These are phyloP conservation scores for Puma concolor DNA, from an alignment of 2,113 vertebrate species.

Conservation along the genomic window DNA sequence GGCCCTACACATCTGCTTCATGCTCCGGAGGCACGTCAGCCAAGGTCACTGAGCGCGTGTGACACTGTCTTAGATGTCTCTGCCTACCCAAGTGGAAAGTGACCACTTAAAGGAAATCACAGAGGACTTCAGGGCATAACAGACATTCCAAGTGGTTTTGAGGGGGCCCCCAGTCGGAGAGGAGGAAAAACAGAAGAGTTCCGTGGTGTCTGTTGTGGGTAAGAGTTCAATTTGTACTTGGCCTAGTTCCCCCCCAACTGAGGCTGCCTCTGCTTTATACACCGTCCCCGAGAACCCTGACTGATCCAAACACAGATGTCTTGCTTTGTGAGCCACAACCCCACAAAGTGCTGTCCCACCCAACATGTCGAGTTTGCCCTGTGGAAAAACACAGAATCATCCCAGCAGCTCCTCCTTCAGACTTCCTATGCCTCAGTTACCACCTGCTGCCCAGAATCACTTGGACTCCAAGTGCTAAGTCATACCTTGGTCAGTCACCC, in stretches of 20 bases:
- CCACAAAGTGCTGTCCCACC: no score
- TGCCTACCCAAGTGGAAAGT: neutral
- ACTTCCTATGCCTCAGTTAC: no score
- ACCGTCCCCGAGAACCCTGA: neutral
- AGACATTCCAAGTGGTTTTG: neutral
- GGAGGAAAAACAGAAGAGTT: no score
- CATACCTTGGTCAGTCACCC: no score
- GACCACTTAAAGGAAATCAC: neutral
- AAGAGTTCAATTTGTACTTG: neutral
- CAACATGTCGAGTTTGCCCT: fast-evolving
- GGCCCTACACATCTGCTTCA: fast-evolving
- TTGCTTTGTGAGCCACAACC: fast-evolving
- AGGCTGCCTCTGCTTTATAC: neutral
- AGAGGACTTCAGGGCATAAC: neutral
- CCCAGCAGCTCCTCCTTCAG: no score
- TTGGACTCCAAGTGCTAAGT: neutral
- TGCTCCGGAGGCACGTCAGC: fast-evolving
- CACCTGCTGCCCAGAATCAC: no score
- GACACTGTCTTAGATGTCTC: fast-evolving
- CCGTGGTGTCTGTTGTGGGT: neutral
- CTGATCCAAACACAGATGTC: fast-evolving
- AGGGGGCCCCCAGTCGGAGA: neutral
- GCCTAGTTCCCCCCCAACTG: neutral
- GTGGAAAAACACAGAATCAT: neutral
- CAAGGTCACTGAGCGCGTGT: fast-evolving